Percentiles rank a stretch among this genome's conserved stretches.
Conservation (phyloP, 2,888 invertebrate genomes). For the Hecatera dysodea region DNA sequence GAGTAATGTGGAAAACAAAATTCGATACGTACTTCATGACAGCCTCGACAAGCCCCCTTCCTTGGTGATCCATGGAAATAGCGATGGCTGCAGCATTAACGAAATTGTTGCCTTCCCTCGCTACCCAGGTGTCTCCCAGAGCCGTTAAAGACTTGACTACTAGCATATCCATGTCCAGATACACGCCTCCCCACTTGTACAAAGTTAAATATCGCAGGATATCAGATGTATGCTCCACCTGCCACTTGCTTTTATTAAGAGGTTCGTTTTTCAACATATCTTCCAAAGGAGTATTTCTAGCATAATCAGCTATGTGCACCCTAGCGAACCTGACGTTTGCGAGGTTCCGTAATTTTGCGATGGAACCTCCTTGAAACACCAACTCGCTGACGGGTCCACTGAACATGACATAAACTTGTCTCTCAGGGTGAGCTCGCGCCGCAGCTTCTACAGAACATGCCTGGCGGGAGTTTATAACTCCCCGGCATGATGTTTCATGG, state of each 20-base stretch:
- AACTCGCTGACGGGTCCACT: slow-evolving; percentile 49
- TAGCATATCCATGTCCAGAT: slow-evolving; percentile 94
- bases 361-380: slow-evolving; percentile 33
- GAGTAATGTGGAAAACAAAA: too few species aligned
- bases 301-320: slow-evolving; percentile 76
- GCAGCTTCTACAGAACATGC: slow-evolving; percentile 94
- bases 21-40: slow-evolving; percentile 52
- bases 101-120: slow-evolving; percentile 86
- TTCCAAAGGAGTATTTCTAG: slow-evolving; percentile 90
- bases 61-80: slow-evolving; percentile 81
- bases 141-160: slow-evolving; percentile 91
- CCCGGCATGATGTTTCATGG: slow-evolving; percentile 92
- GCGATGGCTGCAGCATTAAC: slow-evolving; percentile 93
- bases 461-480: slow-evolving; percentile 89
- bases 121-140: slow-evolving; percentile 91
- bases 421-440: slow-evolving; percentile 91
- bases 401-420: slow-evolving; percentile 90
- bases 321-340: slow-evolving; percentile 60
- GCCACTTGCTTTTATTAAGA: slow-evolving; percentile 89
- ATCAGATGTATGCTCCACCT: slow-evolving; percentile 91
- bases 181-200: slow-evolving; percentile 95
- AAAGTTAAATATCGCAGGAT: slow-evolving; percentile 92
- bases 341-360: slow-evolving; percentile 38
- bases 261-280: slow-evolving; percentile 86
- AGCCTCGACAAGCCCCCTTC: slow-evolving; percentile 59